Conservation (phyloP, 2,888 invertebrate species). For the Mayetiola destructor region DNA sequence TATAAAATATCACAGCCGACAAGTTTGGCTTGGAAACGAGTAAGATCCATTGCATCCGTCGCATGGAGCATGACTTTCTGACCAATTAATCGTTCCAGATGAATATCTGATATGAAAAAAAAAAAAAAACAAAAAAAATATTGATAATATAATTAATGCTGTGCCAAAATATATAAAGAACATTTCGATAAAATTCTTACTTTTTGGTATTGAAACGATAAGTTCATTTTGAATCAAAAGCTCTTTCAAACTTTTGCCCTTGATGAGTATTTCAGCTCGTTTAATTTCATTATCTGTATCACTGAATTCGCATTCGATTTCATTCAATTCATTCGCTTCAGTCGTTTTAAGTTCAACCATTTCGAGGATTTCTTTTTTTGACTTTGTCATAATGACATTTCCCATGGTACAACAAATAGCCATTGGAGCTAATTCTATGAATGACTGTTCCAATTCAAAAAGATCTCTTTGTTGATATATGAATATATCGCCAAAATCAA, state of each 20-base stretch:
- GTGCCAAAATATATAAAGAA: background rate
- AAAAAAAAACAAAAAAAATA: background rate
- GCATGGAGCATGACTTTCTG: conserved; percentile 32
- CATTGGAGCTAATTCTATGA: conserved; percentile 52
- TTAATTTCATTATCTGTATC: background rate
- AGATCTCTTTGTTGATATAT: conserved; percentile 47
- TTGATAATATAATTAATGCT: background rate
- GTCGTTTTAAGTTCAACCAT: conserved; percentile 30
- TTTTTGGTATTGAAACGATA: background rate
- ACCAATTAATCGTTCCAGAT: conserved; percentile 27
- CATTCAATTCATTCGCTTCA: too few species aligned
- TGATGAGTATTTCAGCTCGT: background rate
- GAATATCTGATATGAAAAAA: conserved; percentile 24
- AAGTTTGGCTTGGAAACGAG: conserved; percentile 31
- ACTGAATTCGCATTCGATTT: background rate
- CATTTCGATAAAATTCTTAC: background rate
- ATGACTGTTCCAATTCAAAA: conserved; percentile 52
- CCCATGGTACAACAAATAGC: conserved; percentile 52
- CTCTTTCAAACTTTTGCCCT: background rate
- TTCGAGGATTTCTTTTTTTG: conserved; percentile 31
- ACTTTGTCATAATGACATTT: conserved; percentile 43
- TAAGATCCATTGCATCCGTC: conserved; percentile 28
- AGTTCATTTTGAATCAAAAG: background rate
- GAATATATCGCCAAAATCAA: conserved; percentile 63
- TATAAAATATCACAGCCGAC: conserved; percentile 30